Evolutionary conservation across 2,888 invertebrate genomes (phyloP), one percentile per base, ranked within the genome.

Genomic region (Noctua fimbriata): DNA sequence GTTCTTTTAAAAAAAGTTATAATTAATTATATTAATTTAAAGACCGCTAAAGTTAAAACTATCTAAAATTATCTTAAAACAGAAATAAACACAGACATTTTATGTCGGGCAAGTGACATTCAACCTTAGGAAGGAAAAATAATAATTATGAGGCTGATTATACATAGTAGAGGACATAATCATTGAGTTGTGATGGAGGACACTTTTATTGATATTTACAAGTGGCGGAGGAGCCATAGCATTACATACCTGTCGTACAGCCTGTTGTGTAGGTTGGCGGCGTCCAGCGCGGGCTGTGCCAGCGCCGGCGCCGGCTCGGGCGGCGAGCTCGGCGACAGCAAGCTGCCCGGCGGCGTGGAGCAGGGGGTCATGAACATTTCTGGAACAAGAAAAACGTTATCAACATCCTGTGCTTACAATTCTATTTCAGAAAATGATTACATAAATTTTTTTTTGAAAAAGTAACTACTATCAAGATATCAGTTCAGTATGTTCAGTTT

Each of bases 321-420:
- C 93, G 97, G 92, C 93, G 95, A 94, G 73, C 91, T 90, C 73
- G 96, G 96, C 90, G 98, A 98, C 89, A 97, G 98, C 94, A 98
- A 97, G 91, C 98, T 98, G 44, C 98, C 98, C 14, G 98, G 98
- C 44, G 99, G 99, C 24, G 99, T 98, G 16, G 98, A 98, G 92
- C 98, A 99, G 44, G 99, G 99, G 18, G 99, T 99, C 96, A 98
- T 97, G 94, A 98, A 98, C 92, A 97, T 97, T 93, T 98, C 98
- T 95, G 90, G 0, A 28, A 14, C 21, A 67, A 24, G 14, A 63
- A 32, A 28, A 28, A 60, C 7, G 28, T 14, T 60, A 16, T 28
- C 28, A 28, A 28, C 28, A 60, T 60, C 12, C 28, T 28, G 60
- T 28, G 6, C 7, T 28, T 28, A 2, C 60, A 28, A 60, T 60